Evolutionary conservation across 2,113 vertebrate genomes (phyloP).

Genomic region (Mesocricetus auratus): DNA sequence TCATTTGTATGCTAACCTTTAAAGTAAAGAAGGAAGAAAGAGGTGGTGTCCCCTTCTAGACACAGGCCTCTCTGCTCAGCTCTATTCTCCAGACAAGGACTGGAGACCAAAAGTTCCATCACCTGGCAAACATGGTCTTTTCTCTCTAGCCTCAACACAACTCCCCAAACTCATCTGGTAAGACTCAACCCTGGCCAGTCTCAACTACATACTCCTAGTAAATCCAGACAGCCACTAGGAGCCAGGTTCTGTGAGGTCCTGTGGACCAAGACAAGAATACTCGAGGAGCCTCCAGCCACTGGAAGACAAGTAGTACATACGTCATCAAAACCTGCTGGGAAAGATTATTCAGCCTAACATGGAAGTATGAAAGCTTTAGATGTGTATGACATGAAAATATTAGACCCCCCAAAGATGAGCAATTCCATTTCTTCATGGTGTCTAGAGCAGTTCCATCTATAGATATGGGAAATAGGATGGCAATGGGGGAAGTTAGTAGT

Average conservation of each 20-base stretch:
- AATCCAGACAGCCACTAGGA: neutral
- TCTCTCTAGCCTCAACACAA: neutral
- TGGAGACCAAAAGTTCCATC: neutral
- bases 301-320: neutral
- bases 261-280: neutral
- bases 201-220: neutral
- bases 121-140: neutral
- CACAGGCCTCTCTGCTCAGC: neutral
- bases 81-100: neutral
- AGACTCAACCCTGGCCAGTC: neutral
- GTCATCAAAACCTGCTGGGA: neutral
- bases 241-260: neutral
- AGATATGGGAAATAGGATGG: neutral
- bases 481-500: neutral
- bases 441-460: neutral
- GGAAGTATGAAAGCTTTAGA: neutral
- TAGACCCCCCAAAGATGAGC: neutral
- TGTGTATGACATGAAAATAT: neutral
- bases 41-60: neutral
- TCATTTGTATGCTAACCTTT: neutral
- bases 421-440: neutral
- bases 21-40: neutral
- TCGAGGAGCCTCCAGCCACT: neutral
- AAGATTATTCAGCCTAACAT: conserved; percentile 27
- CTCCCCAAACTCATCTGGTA: neutral